Percentiles rank a stretch among this genome's conserved stretches.
phyloP scores from a whole-genome alignment of 30 jellyfish, hydroid and myxozoan genomes.

The Mastigias papua region DNA sequence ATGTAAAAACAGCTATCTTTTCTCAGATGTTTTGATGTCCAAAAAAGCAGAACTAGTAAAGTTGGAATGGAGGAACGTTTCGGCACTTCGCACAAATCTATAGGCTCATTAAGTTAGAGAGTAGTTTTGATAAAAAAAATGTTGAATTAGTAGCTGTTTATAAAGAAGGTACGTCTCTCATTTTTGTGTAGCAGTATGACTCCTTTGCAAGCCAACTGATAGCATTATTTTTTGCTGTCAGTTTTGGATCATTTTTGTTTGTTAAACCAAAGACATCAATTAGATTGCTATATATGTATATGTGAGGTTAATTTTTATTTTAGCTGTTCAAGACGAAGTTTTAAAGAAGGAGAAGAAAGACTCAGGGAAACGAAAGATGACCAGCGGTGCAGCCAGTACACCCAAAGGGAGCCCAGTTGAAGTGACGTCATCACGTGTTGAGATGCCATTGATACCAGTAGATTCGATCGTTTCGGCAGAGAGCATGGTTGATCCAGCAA shows the following conservation, averaged over 20 bases:
- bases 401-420: slow-evolving; percentile 84
- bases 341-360: slow-evolving; percentile 75
- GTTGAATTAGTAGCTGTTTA: too few relatives aligned
- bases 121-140: not conserved
- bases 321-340: slow-evolving; percentile 88
- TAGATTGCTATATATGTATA: too few relatives aligned
- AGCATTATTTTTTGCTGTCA: too few relatives aligned
- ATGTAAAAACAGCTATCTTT: too few relatives aligned
- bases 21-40: too few relatives aligned
- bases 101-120: not conserved
- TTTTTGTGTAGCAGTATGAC: too few relatives aligned
- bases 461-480: slow-evolving; percentile 87
- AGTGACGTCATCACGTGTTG: slow-evolving; percentile 76
- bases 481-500: slow-evolving; percentile 84
- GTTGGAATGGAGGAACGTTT: too few relatives aligned
- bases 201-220: too few relatives aligned
- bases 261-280: too few relatives aligned
- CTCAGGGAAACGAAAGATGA: slow-evolving; percentile 31
- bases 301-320: not conserved
- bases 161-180: too few relatives aligned
- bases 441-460: slow-evolving; percentile 77
- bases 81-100: not conserved
- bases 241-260: too few relatives aligned
- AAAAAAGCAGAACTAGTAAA: too few relatives aligned
- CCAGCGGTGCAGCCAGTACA: slow-evolving; percentile 37